Evolutionary conservation across 2,888 invertebrate genomes (phyloP), one percentile per base, ranked within the genome.

Genomic region (Mamestra brassicae): DNA sequence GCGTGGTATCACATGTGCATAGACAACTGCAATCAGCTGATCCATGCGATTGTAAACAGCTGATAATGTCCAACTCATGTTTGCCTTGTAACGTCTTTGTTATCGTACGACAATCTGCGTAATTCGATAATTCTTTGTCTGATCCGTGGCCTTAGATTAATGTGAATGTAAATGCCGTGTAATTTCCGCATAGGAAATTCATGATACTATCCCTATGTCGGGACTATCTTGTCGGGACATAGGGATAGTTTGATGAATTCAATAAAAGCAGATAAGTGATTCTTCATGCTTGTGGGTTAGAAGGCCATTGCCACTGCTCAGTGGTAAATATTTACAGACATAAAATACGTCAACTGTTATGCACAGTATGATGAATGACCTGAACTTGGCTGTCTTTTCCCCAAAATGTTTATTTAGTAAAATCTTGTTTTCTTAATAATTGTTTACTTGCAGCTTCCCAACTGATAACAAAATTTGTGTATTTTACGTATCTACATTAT

Each of bases 71-170:
- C 55, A 34, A 57, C 8, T 63, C 54, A 10, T 60, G 38, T 71
- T 80, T 69, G 66, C 62, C 26, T 75, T 75, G 47, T 66, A 54
- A 57, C 38, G 68, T 66, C 61, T 80, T 58, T 57, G 45, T 65
- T 77, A 76, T 80, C 72, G 11, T 42, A n/a, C 64, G 57, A 45
- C 62, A 63, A 70, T 77, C 64, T 57, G 8, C 52, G 63, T 71
- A 11, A 75, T 74, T 54, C 50, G 42, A 58, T 71, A 17, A 83
- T 65, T 42, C 15, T 67, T 70, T 60, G 42, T 65, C 45, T 74
- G n/a, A 54, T 65, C n/a, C n/a, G 38, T 62, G 42, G 54, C 63
- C 66, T 74, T 62, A 52, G 42, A 62, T 74, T 64, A 34, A n/a
- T 26, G 15, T 54, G 38, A 63, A 54, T 63, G 45, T 45, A 52